Base-by-base conservation (phyloP, 2,888 invertebrate genomes). In the Hypena proboscidalis region DNA sequence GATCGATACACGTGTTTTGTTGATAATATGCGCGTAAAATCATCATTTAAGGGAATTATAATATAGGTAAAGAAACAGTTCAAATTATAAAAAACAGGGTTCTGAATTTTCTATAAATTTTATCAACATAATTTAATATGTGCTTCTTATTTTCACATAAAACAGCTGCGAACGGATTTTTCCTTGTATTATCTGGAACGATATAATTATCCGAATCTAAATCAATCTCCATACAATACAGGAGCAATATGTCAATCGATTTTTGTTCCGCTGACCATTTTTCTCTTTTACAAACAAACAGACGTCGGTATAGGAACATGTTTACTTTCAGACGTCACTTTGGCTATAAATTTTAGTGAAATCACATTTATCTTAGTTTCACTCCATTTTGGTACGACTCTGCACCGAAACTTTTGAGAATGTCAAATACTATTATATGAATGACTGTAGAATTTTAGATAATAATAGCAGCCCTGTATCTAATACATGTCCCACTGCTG, bases 171-270 rank as follows among this genome's bases (percentile, higher is more conserved):
- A 45, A 32, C 36, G n/a, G 42, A 38, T 43, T 44, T 29, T 54
- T 45, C 42, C 44, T 31, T 43, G 30, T 38, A 49, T 48, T 39
- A 46, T 36, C 13, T 34, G 15, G 26, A 53, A 60, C 48, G 47
- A 40, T 48, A 67, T 74, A 72, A 78, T 79, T 67, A 72, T 67
- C 58, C 50, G 57, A 68, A 70, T 59, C 72, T 74, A 81, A 80
- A 83, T 81, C 80, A 82, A 80, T 83, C 80, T 53, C 43, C 52
- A 61, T 54, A 75, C 77, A 82, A 78, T 81, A 70, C 74, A 58
- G 59, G 68, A 73, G 70, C 80, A 70, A 80, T 83, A 81, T 82
- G 84, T 85, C 87, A 81, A 84, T 87, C 80, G 74, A 51, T 63
- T 71, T 74, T 71, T 63, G 74, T 76, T 74, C 76, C 68, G 70